Evolutionary conservation across 2,888 invertebrate genomes (phyloP), one percentile per base, ranked within the genome.

Genomic region (Andrena haemorrhoa): DNA sequence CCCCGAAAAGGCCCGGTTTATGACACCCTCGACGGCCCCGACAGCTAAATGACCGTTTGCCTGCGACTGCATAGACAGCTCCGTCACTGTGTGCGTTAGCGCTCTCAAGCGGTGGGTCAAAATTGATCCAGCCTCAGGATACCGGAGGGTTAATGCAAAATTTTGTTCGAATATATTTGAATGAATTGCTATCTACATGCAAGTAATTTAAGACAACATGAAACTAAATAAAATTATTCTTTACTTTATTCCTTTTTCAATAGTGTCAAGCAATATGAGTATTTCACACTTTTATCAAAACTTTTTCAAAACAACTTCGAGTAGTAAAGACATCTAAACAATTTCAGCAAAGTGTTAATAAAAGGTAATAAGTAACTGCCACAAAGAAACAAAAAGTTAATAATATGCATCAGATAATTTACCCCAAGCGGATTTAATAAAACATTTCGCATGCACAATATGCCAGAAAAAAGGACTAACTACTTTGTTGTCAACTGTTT

Each of bases 401-500:
- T 31, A 31, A 23, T 10, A 2, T 33, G 23, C 10, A 5, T 65
- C 10, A 2, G 5, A 29, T 6, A 23, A 5, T 12, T 53, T 56
- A 56, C 3, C 6, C 23, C 20, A 4, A 63, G 6, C 29, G 41
- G 53, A n/a, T 16, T 7, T 58, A 23, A 74, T 47, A 47, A 68
- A 68, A 58, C 20, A 20, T 49, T 7, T 10, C 31, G 6, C 2
- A 10, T 58, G 10, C 2, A 16, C 29, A 61, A 65, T 47, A 10
- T 12, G 41, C 0, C 7, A 3, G n/a, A 61, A 31, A 6, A 66
- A 20, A 58, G 3, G 29, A 3, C 23, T 2, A 20, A 51, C 23
- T 31, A 23, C 41, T 56, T 64, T 63, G 4, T 61, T 66, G 6
- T 7, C 60, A 35, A 35, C 20, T 65, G 47, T 73, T 64, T 66